A percentile compares a stretch with the other conserved stretches of the same genome.
phyloP scores from a whole-genome alignment of 2,888 invertebrate genomes.

The Yponomeuta sedellus region DNA sequence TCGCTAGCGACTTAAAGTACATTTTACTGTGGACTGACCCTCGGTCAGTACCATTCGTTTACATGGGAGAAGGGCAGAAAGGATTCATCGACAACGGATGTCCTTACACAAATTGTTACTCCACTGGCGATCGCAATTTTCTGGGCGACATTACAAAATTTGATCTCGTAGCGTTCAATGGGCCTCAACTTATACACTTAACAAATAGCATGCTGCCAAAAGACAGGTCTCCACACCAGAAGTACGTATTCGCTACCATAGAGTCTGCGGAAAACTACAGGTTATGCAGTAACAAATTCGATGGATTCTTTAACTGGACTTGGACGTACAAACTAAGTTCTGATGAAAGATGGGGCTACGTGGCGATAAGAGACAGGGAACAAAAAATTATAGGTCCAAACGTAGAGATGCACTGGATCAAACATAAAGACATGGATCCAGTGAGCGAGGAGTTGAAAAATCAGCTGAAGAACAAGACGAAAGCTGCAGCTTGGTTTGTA shows the following conservation, averaged over 20 bases:
- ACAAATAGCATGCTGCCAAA: slow-evolving; percentile 22
- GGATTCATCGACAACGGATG: slow-evolving; percentile 41
- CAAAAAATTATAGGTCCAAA: slow-evolving; percentile 37
- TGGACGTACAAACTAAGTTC: slow-evolving; percentile 47
- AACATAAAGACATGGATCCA: slow-evolving; percentile 33
- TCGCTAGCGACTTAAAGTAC: slow-evolving; percentile 31
- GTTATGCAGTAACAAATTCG: slow-evolving; percentile 29
- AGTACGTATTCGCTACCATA: slow-evolving; percentile 36
- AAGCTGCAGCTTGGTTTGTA: slow-evolving; percentile 49
- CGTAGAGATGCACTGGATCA: slow-evolving; percentile 37
- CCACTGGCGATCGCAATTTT: slow-evolving; percentile 35
- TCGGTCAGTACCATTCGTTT: slow-evolving; percentile 38
- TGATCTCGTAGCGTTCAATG: slow-evolving; percentile 46
- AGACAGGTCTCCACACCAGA: slow-evolving; percentile 30
- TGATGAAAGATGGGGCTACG: slow-evolving; percentile 39
- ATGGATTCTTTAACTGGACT: slow-evolving; percentile 46
- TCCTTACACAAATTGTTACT: slow-evolving; percentile 42
- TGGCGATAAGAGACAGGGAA: slow-evolving; percentile 32
- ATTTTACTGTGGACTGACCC: slow-evolving; percentile 46
- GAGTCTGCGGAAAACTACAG: slow-evolving; percentile 43
- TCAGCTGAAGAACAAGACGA: slow-evolving; percentile 35
- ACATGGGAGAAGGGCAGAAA: slow-evolving; percentile 34
- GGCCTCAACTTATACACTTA: slow-evolving; percentile 31
- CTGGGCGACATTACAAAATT: slow-evolving; percentile 35
- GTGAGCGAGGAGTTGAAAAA: slow-evolving; percentile 31